A percentile compares a stretch with the other conserved stretches of the same genome.
phyloP scores from a whole-genome alignment of 2,113 vertebrate species.

The Daboia siamensis region DNA sequence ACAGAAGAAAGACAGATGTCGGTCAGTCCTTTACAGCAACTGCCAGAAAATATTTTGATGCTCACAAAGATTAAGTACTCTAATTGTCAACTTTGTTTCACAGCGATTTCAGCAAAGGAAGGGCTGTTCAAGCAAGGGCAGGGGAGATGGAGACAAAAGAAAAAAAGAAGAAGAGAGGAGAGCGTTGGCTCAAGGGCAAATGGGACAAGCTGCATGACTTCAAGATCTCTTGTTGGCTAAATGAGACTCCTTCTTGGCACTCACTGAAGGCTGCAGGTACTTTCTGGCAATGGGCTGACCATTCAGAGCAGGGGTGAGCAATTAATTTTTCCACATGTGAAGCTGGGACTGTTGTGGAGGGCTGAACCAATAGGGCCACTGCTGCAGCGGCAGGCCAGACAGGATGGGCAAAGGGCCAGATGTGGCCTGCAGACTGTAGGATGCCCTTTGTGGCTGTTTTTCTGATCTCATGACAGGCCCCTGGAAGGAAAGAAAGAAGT shows the following conservation, averaged over 20 bases:
- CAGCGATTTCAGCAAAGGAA: background rate
- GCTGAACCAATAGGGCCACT: background rate
- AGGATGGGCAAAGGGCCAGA: background rate
- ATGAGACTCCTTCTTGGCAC: background rate
- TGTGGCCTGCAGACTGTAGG: background rate
- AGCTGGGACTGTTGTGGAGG: background rate
- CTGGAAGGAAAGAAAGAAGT: background rate
- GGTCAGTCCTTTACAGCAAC: background rate
- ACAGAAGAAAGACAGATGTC: background rate
- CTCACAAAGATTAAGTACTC: background rate
- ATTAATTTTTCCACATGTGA: background rate
- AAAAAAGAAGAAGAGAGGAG: background rate
- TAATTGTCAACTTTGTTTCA: background rate
- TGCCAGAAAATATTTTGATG: background rate
- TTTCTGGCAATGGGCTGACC: background rate
- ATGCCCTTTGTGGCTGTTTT: background rate
- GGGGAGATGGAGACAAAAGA: background rate
- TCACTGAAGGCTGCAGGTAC: background rate
- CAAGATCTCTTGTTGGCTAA: background rate
- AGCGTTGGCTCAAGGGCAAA: background rate
- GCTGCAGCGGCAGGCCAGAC: background rate
- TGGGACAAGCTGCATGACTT: background rate
- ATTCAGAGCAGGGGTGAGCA: background rate
- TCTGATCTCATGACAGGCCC: background rate
- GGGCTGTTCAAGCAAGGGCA: background rate